phyloP scores from a whole-genome alignment of 2,797 vertebrate genomes.

The Acomys russatus region DNA sequence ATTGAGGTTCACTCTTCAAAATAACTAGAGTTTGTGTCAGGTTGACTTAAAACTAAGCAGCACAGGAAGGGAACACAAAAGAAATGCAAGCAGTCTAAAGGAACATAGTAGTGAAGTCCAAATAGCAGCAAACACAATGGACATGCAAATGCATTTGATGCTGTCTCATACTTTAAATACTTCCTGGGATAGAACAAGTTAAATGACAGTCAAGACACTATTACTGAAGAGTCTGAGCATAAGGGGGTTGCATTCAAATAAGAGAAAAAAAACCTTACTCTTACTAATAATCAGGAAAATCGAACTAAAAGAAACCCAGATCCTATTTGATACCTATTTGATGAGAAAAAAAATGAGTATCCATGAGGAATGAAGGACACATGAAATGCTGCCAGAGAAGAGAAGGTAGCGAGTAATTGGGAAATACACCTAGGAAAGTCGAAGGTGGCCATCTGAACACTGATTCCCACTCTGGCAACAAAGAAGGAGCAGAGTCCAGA shows the following conservation, averaged over 20 bases:
- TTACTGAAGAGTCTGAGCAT: neutral
- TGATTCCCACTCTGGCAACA: neutral
- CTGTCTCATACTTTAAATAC: neutral
- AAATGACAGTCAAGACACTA: neutral
- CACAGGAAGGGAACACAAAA: constrained; percentile 57
- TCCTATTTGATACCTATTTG: neutral
- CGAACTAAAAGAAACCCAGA: constrained; percentile 30
- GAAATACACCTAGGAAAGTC: neutral
- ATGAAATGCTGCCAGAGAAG: neutral
- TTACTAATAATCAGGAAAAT: constrained; percentile 29
- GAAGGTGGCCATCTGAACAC: neutral
- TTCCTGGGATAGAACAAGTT: neutral
- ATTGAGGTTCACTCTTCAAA: neutral
- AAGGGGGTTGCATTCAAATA: neutral
- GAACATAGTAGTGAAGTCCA: constrained; percentile 32
- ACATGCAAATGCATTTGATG: neutral
- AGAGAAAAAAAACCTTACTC: neutral
- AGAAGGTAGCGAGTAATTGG: neutral
- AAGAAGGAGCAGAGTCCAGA: constrained; percentile 7
- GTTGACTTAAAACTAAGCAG: neutral
- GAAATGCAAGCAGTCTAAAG: constrained; percentile 50
- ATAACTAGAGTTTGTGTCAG: neutral
- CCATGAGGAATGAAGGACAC: neutral
- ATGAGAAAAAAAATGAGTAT: constrained; percentile 45
- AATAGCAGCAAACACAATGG: constrained; percentile 32